Evolutionary conservation across 2,113 vertebrate genomes (phyloP), one percentile per base, ranked within the genome.

Genomic region (Boleophthalmus pectinirostris): DNA sequence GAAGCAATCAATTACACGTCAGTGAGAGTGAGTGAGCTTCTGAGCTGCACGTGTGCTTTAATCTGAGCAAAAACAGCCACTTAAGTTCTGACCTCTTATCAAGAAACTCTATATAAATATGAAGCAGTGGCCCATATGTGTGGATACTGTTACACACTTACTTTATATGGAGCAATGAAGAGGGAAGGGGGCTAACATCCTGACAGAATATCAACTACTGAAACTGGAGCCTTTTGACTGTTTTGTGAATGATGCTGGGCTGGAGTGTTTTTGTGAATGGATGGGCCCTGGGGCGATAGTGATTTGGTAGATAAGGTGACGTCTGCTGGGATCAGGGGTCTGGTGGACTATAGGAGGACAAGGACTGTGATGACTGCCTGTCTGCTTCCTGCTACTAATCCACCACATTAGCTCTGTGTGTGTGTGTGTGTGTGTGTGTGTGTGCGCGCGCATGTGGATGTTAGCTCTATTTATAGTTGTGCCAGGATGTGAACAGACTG

Each of bases 361-460:
- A 79, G 86, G 72, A 64, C 83, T 89, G 89, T 88, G 82, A 93
- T 90, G 91, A 91, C 90, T 85, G 88, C 76, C 85, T 87, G 90
- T 92, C 91, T 92, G 89, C 91, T 92, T 92, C 90, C 89, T 87
- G 88, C 90, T 90, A 85, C 89, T 91, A 88, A 93, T 90, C 90
- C 89, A 88, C 85, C 90, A 89, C 91, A 93, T 93, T 92, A 93
- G 88, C 81, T 76, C 70, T 85, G 83, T 86, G 83, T 82, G 67
- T 69, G 74, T 76, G 75, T 86, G 83, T 85, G 83, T 83, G 70
- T 69, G 38, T 9, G 38, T 43, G 38, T 43, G 38, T 76, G 72
- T 85, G 83, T 86, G 83, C 85, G 83, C 82, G 67, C 68, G 73
- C 76, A 73, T 85, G 83, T 85, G 82, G 81, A 69, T 69, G 75